phyloP scores from a whole-genome alignment of 2,888 invertebrate genomes.

The Drosophila kuntzei region DNA sequence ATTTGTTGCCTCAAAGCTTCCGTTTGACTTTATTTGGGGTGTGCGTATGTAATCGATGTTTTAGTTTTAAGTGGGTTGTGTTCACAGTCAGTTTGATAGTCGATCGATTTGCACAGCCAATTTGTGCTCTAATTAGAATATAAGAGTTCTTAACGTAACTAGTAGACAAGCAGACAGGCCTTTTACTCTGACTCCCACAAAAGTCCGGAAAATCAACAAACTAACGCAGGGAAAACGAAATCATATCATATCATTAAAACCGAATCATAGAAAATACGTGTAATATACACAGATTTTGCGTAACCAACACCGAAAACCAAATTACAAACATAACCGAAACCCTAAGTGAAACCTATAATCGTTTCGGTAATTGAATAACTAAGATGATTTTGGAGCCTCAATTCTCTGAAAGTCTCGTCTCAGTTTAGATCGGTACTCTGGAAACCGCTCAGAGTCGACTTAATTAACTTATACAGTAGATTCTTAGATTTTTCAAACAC shows the following conservation, averaged over 20 bases:
- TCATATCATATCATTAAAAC: too few species aligned
- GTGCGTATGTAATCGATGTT: conserved; percentile 8
- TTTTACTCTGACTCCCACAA: not conserved
- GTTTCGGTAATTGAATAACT: too few species aligned
- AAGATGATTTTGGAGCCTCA: too few species aligned
- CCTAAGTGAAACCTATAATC: too few species aligned
- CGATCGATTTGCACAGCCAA: conserved; percentile 35
- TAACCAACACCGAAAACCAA: too few species aligned
- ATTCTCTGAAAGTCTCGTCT: not conserved
- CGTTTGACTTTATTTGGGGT: conserved; percentile 21
- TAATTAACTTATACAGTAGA: too few species aligned
- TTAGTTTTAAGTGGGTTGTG: conserved; percentile 28
- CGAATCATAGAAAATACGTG: too few species aligned
- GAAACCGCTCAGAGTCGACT: not conserved
- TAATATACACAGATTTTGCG: too few species aligned
- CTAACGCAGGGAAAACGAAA: too few species aligned
- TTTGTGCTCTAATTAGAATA: conserved; percentile 43
- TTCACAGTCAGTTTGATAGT: conserved; percentile 27
- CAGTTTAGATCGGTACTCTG: not conserved
- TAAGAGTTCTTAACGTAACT: conserved; percentile 18
- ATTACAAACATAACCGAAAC: too few species aligned
- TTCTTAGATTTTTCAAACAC: too few species aligned
- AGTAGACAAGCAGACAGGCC: not conserved
- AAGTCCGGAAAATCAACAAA: not conserved
- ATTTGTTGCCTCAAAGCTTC: conserved; percentile 28